Base-by-base conservation (phyloP, 2,797 vertebrate species). In the Serranus cabrilla region DNA sequence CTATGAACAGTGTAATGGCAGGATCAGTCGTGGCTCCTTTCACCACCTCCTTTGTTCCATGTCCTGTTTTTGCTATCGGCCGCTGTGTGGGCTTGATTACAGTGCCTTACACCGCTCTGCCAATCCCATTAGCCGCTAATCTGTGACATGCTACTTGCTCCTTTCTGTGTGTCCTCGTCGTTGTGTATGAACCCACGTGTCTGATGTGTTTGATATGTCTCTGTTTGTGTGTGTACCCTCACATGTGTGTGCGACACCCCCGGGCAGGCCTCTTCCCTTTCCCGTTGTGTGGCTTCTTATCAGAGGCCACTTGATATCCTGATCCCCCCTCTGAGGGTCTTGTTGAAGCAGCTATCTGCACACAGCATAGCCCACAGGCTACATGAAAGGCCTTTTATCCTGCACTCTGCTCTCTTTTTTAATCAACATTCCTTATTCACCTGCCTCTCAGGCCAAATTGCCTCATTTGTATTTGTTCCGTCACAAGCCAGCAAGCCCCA, bases 111-210 rank as follows among this genome's bases (percentile, higher is more conserved):
- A 61, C 65, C 9, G 50, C 67, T 71, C 81, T 91, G 87, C 93
- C 91, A 92, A 93, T 88, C 85, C 91, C 84, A 92, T 94, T 93
- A 93, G 87, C 79, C 78, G 59, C 80, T 92, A 91, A 92, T 93
- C 89, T 93, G 80, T 84, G 88, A 93, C 92, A 82, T 89, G 82
- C 85, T 84, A 76, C 82, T 86, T 82, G 51, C 81, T 80, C 56
- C 65, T 84, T 61, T 71, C 17, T 76, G 79, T 73, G 62, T 86
- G 84, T 63, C 62, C 37, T 61, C 60, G 56, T 82, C 47, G 51
- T 68, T 80, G 65, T 78, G 85, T 83, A 69, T 78, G 43, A 74
- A 56, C 51, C 31, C 54, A 74, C 63, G 63, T 57, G 81, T 91
- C 70, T 88, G 77, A 86, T 86, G 73, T 87, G 62, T 82, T 49